A percentile compares a stretch with the other conserved stretches of the same genome.
Conservation (phyloP, 2,113 vertebrate species). For the Cavia porcellus region DNA sequence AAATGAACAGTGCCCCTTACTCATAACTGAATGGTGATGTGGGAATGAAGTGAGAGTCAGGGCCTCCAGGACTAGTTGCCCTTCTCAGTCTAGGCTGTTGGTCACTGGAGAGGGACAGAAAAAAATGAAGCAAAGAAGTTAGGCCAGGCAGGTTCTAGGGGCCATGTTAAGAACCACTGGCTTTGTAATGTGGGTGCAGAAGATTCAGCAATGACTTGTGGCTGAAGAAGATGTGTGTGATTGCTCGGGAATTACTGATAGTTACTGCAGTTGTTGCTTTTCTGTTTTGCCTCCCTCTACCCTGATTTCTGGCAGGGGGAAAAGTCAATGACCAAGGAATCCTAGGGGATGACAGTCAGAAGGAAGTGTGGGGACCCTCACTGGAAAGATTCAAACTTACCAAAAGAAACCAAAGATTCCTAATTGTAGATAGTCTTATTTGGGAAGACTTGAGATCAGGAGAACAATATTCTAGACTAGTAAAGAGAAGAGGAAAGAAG, state of each 20-base stretch:
- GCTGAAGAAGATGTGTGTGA: neutral
- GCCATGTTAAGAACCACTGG: neutral
- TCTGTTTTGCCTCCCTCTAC: neutral
- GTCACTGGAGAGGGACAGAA: neutral
- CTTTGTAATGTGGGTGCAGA: neutral
- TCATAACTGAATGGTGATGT: too few relatives aligned
- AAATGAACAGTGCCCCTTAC: neutral
- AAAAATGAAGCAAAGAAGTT: neutral
- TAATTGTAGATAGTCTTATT: neutral
- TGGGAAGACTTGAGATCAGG: neutral
- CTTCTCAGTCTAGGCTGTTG: neutral
- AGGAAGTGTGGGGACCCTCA: neutral
- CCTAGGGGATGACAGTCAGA: neutral
- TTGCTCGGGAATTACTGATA: neutral
- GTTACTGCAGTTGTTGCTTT: neutral
- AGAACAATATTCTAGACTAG: neutral
- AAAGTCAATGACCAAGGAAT: neutral
- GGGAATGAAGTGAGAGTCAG: neutral
- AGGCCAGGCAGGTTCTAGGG: neutral
- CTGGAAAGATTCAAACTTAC: neutral
- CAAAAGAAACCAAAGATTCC: neutral
- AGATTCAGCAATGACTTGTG: neutral
- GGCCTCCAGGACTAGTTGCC: rapidly evolving
- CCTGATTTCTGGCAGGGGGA: neutral
- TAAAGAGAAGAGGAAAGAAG: neutral